Conservation (phyloP, 2,113 vertebrate species). For the Columba janthina region DNA sequence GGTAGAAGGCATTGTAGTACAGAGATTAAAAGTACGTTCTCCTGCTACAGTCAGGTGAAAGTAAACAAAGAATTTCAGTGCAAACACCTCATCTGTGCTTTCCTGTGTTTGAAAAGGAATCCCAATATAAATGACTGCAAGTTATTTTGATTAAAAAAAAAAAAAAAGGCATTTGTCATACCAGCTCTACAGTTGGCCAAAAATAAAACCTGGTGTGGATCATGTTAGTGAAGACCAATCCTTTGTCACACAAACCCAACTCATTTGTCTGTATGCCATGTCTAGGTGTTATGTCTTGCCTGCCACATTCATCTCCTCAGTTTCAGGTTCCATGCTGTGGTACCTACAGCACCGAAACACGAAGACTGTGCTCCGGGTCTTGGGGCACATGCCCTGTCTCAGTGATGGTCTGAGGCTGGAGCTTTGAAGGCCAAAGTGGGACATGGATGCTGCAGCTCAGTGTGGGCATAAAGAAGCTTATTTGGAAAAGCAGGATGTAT, state of each 20-base stretch:
- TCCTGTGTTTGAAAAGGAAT: neutral
- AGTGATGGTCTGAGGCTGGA: neutral
- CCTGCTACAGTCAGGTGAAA: neutral
- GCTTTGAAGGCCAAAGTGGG: neutral
- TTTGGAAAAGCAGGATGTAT: neutral
- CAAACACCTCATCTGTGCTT: neutral
- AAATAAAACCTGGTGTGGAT: neutral
- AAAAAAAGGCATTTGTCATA: neutral
- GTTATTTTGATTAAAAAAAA: neutral
- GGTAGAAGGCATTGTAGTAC: neutral
- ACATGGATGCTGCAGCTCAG: neutral
- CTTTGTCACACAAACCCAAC: neutral
- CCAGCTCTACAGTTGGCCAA: neutral
- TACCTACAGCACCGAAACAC: fast-evolving
- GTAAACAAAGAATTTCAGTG: neutral
- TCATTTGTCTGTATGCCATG: fast-evolving
- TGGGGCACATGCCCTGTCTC: fast-evolving
- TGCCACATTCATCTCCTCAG: fast-evolving
- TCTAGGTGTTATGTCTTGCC: neutral
- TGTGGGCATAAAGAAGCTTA: neutral
- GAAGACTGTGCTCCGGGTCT: neutral
- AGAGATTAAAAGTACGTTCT: neutral
- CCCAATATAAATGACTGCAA: neutral
- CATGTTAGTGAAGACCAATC: neutral
- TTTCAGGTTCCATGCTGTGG: neutral